Base-by-base conservation (phyloP, 2,888 invertebrate species). In the Apodemia zela region DNA sequence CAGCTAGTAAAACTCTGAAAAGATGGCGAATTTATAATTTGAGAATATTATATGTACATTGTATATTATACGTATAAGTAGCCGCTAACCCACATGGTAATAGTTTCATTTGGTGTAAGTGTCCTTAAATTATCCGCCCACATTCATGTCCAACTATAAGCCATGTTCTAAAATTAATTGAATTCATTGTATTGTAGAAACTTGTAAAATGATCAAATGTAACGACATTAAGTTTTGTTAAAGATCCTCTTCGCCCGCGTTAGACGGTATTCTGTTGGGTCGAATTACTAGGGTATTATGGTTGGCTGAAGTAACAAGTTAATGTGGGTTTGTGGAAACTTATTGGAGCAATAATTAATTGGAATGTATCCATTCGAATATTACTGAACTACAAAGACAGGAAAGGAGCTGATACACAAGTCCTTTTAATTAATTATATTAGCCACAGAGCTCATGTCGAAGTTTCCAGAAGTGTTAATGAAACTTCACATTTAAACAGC, bases 211-310 rank as follows among this genome's bases (percentile, higher is more conserved):
- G 25, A 51, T 51, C 51, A 13, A 57, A 57, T 57, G 29, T 25
- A 57, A 57, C 7, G 29, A 25, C 54, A 21, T 29, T n/a, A 57
- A 57, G 57, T 57, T 57, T 57, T 21, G 25, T n/a, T 29, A 7
- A 29, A 25, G 29, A 21, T 21, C 51, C 51, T 25, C 57, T 25
- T 57, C 17, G 42, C 13, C 15, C 42, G n/a, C 47, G 17, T 47
- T 17, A 8, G 17, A n/a, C 13, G 29, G 57, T 57, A 25, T 29
- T 29, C 25, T 25, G 29, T 25, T 29, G 57, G 57, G 47, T 57
- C 57, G 29, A 57, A 57, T 57, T 57, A 57, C 29, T n/a, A 57
- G 57, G 57, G 57, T 57, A 29, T 57, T 57, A 57, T 57, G 57
- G 57, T 57, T 57, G 57, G 57, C 15, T 54, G 54, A 25, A 54